Evolutionary conservation across 2,888 invertebrate genomes (phyloP).

Genomic region (Pardosa pseudoannulata): DNA sequence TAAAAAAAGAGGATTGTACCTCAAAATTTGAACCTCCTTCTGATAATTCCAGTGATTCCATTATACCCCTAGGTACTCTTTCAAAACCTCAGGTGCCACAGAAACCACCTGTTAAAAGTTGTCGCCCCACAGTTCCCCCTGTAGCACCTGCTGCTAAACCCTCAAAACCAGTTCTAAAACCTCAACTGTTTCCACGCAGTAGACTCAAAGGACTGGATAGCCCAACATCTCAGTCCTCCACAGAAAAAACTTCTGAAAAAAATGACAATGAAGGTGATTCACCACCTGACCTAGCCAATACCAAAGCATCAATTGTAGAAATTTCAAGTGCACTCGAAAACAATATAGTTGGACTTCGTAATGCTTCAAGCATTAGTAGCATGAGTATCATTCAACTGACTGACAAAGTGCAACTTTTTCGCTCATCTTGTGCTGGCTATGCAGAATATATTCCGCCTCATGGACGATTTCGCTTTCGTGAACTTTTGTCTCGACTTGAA

Average conservation of each 20-base stretch:
- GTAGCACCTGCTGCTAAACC: slow-evolving; percentile 51
- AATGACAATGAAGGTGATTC: slow-evolving; percentile 61
- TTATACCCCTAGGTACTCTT: slow-evolving; percentile 24
- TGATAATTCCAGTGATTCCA: slow-evolving; percentile 39
- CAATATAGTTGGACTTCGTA: slow-evolving; percentile 74
- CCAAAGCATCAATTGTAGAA: slow-evolving; percentile 75
- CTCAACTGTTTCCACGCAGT: slow-evolving; percentile 69
- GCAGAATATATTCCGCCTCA: slow-evolving; percentile 91
- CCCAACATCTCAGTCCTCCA: slow-evolving; percentile 56
- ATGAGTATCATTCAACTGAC: slow-evolving; percentile 88
- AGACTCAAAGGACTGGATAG: slow-evolving; percentile 55
- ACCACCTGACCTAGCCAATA: slow-evolving; percentile 62
- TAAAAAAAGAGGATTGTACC: slow-evolving; percentile 43
- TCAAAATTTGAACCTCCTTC: slow-evolving; percentile 34
- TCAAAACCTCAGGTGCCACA: slow-evolving; percentile 69
- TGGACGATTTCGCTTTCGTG: slow-evolving; percentile 90
- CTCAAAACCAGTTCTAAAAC: slow-evolving; percentile 65
- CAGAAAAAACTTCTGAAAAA: slow-evolving; percentile 42
- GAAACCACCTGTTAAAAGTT: slow-evolving; percentile 68
- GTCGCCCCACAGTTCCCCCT: slow-evolving; percentile 47
- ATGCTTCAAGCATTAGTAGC: slow-evolving; percentile 76
- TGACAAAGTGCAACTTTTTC: slow-evolving; percentile 87
- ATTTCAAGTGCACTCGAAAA: slow-evolving; percentile 74
- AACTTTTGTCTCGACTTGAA: slow-evolving; percentile 85
- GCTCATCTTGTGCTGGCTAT: slow-evolving; percentile 88